A percentile compares a stretch with the other conserved stretches of the same genome.
phyloP scores from a whole-genome alignment of 64 coral and sea anemone species.

The Dendronephthya gigantea region DNA sequence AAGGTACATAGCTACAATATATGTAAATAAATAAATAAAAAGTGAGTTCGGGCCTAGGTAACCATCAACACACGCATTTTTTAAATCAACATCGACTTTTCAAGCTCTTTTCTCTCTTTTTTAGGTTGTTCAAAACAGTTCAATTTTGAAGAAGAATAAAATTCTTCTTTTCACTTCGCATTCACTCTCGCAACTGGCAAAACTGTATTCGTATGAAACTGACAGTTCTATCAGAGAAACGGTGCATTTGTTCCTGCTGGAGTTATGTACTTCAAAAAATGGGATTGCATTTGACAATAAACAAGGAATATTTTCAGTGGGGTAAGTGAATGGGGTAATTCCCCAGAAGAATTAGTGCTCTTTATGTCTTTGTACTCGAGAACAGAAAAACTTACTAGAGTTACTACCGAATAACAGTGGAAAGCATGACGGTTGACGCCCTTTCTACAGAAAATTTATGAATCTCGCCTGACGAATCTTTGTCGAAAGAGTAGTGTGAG shows the following conservation, averaged over 20 bases:
- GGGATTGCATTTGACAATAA: background rate
- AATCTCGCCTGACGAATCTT: no score
- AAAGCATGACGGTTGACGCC: no score
- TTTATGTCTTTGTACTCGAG: no score
- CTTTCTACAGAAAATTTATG: no score
- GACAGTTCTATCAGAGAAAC: background rate
- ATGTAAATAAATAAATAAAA: no score
- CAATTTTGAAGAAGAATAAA: constrained; percentile 1
- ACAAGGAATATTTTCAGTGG: background rate
- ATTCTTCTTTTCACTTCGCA: background rate
- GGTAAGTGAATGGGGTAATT: background rate
- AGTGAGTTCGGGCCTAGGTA: no score
- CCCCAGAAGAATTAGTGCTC: no score
- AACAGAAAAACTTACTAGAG: no score
- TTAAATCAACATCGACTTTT: no score
- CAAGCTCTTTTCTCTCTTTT: background rate
- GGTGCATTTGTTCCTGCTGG: background rate
- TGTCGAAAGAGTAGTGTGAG: no score
- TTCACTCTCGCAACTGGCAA: background rate
- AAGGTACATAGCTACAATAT: background rate
- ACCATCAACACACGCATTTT: no score
- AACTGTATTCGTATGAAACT: background rate
- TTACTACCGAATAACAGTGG: no score
- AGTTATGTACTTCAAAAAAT: background rate
- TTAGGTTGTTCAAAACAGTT: background rate